Evolutionary conservation across 2,113 vertebrate genomes (phyloP).

Genomic region (Centropristis striata): DNA sequence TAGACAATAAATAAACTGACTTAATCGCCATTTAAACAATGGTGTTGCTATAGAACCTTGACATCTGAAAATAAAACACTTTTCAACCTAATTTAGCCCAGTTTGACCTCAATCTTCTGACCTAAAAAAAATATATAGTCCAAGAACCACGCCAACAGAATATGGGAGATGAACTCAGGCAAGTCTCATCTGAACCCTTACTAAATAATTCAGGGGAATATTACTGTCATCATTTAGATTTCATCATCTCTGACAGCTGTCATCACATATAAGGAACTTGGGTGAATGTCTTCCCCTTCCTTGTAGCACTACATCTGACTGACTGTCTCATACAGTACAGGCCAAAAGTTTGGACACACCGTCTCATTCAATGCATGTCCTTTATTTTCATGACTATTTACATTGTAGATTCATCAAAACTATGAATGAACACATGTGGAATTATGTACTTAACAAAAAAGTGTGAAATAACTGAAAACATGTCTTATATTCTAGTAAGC

Average conservation of each 20-base stretch:
- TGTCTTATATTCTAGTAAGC: too few species aligned
- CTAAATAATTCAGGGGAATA: background rate
- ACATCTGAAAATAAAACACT: background rate
- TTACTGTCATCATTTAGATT: background rate
- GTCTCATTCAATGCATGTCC: too few species aligned
- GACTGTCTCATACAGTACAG: too few species aligned
- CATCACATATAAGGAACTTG: background rate
- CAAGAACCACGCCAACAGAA: background rate
- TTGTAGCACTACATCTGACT: background rate
- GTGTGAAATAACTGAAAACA: too few species aligned
- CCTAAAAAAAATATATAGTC: background rate
- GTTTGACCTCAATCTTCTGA: too few species aligned
- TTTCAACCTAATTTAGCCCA: background rate
- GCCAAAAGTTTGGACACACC: too few species aligned
- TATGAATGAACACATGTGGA: too few species aligned
- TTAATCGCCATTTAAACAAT: background rate
- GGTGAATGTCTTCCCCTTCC: background rate
- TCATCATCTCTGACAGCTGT: background rate
- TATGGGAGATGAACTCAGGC: background rate
- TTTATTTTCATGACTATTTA: too few species aligned
- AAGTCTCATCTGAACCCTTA: background rate
- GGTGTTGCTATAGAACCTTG: background rate
- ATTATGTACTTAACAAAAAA: too few species aligned
- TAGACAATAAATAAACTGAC: background rate
- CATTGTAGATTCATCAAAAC: too few species aligned